Evolutionary conservation across 2,888 invertebrate species (phyloP), one percentile per base, ranked within the genome.

Genomic region (Chymomyza caudatula): DNA sequence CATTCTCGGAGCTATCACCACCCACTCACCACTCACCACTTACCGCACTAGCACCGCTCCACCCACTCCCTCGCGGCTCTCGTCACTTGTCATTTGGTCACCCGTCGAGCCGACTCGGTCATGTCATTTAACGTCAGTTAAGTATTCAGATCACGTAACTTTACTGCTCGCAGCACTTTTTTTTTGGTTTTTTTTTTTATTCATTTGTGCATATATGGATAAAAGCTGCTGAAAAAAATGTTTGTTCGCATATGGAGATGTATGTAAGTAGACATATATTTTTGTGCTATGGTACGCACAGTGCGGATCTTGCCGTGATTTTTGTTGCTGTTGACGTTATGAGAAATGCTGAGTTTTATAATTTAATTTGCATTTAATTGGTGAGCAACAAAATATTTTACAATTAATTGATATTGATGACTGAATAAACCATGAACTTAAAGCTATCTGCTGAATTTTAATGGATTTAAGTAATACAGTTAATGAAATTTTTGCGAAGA

Each of bases 321-420:
- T 47, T 19, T 47, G 47, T 44, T 2, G 15, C 5, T 19, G 47
- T 47, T 1, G 19, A 13, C n/a, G 15, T 17, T 47, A 47, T 17
- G 44, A 17, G 44, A 15, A 17, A 17, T 17, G 44, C n/a, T 47
- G 15, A 17, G 5, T 13, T 78, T 55, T 65, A 74, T 86, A 77
- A 86, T 86, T 75, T 69, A 76, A 82, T 82, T 78, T 71, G 67
- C 69, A 66, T 70, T 74, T 85, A 82, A 82, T 82, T 82, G 81
- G 77, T 74, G 68, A 57, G 65, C 69, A 66, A 74, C 63, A 56
- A 67, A 62, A 60, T 60, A 22, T 52, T 52, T 20, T 23, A 13
- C 11, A n/a, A 22, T 42, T 43, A 56, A 56, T 56, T 56, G 42
- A 20, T 43, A 42, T 37, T 55, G 55, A 55, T 37, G 17, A 37